Conservation (phyloP, 2,113 vertebrate genomes). For the Sphaerodactylus townsendi region DNA sequence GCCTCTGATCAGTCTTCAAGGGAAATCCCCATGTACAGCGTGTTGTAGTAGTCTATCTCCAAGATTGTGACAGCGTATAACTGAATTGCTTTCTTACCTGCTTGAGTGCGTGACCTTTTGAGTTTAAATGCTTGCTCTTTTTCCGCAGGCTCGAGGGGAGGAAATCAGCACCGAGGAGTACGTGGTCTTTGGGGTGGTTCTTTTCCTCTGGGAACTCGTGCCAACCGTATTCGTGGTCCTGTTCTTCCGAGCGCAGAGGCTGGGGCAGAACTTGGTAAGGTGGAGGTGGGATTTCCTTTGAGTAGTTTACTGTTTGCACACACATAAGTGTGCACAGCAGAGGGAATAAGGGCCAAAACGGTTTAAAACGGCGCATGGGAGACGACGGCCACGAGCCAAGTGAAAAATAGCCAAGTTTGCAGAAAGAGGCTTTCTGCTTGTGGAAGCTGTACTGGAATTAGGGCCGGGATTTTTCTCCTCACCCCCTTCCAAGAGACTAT, state of each 20-base stretch:
- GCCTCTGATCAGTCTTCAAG: neutral
- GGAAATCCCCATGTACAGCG: neutral
- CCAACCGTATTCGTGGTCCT: slow-evolving; percentile 89
- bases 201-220: slow-evolving; percentile 95
- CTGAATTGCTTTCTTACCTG: no score
- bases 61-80: neutral
- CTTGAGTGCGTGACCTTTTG: neutral
- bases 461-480: no score
- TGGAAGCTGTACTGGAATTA: neutral
- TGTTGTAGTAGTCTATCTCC: neutral
- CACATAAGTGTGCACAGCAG: neutral
- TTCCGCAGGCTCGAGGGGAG: slow-evolving; percentile 78
- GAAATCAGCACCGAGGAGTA: slow-evolving; percentile 85
- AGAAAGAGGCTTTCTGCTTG: no score
- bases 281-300: neutral
- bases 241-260: slow-evolving; percentile 92
- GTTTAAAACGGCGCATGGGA: accelerated
- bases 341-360: accelerated
- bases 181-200: slow-evolving; percentile 88
- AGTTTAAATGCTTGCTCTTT: neutral
- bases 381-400: neutral
- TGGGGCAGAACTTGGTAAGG: slow-evolving; percentile 92
- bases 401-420: no score
- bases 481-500: neutral
- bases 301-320: slow-evolving; percentile 20